phyloP scores from a whole-genome alignment of 2,113 vertebrate genomes.

The Ranitomeya imitator region DNA sequence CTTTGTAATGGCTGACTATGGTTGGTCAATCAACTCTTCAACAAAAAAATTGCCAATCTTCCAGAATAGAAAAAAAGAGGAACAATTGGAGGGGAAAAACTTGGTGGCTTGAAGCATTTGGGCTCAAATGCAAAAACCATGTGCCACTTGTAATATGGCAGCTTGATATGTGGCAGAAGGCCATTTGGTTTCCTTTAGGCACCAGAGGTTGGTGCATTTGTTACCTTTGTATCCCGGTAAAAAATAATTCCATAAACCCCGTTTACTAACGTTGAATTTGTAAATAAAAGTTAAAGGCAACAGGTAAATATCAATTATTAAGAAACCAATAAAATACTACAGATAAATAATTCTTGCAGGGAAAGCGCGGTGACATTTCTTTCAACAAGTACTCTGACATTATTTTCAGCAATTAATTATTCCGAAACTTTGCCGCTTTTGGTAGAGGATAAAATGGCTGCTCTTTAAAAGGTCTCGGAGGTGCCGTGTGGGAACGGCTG shows the following conservation, averaged over 20 bases:
- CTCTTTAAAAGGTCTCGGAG: slow-evolving; percentile 35
- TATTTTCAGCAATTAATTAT: slow-evolving; percentile 34
- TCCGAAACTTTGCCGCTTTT: slow-evolving; percentile 21
- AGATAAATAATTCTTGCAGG: slow-evolving; percentile 6
- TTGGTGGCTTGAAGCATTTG: no score
- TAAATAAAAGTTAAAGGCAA: neutral
- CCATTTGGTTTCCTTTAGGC: neutral
- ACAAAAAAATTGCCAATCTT: no score
- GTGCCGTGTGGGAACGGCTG: neutral
- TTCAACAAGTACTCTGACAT: slow-evolving; percentile 24
- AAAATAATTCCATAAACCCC: neutral
- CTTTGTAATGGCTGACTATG: no score
- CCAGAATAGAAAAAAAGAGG: no score
- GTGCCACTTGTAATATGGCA: neutral
- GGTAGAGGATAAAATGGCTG: slow-evolving; percentile 30
- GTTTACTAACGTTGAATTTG: neutral
- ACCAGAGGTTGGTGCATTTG: neutral
- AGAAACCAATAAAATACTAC: neutral
- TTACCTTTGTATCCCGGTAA: neutral
- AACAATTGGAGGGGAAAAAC: no score
- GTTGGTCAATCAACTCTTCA: no score
- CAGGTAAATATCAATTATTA: neutral
- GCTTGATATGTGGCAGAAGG: neutral
- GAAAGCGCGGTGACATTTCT: slow-evolving; percentile 12
- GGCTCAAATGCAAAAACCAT: neutral